Evolutionary conservation across 2,888 invertebrate species (phyloP), one percentile per base, ranked within the genome.

Genomic region (Molorchus minor): DNA sequence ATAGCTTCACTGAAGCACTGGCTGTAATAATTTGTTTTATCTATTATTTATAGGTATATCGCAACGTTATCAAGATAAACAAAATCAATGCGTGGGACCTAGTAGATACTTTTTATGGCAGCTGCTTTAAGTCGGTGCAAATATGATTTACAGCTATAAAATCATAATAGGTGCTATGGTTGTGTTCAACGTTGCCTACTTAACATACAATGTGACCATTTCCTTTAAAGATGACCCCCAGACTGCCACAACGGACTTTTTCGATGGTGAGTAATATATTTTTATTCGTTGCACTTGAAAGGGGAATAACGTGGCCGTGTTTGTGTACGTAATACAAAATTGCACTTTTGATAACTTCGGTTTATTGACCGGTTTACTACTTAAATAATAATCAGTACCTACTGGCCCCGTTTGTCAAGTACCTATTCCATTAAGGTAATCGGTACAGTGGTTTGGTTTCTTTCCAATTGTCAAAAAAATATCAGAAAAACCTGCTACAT

Each of bases 141-240:
- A 40, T 4, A 3, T 38, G 19, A 49, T 49, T 29, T 49, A 13
- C 25, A 49, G 38, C 25, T 40, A 49, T 15, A 49, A 49, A 49
- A 13, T 25, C 5, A 1, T 25, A 8, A 15, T 40, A n/a, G 25
- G 15, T 15, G 8, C 21, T n/a, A 17, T 16, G 1, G n/a, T 25
- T 25, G 15, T 49, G 16, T 15, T 19, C 15, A 49, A 49, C 10
- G 16, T 49, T 25, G 13, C 25, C 3, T 49, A 49, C 38, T 17
- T 49, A 8, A 16, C 4, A 2, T 49, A 25, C 25, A n/a, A 29
- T 13, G 16, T 13, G 1, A 49, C 13, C 13, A 7, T 4, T 15
- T 15, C 20, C 36, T 15, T 2, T n/a, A 36, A 10, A 35, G 13
- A 13, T 21, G 7, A 17, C 16, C 12, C 4, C 2, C 1, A 35